Evolutionary conservation across 2,113 vertebrate genomes (phyloP), one percentile per base, ranked within the genome.

Genomic region (Sorex araneus): DNA sequence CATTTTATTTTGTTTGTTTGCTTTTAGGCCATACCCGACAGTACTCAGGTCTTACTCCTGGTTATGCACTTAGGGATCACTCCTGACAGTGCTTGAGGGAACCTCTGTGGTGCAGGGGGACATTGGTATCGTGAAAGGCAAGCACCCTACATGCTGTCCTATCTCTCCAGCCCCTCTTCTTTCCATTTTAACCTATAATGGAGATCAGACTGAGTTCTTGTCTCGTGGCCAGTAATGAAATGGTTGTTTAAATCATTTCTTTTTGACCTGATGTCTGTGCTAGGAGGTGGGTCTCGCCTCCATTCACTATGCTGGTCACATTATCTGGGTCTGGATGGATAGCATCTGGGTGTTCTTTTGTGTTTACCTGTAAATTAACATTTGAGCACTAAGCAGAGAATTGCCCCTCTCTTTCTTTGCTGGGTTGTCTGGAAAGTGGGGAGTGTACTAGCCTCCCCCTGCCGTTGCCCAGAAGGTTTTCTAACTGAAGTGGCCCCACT

Each of bases 181-280:
- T 96, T 94, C 69, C 88, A 2, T 94, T 95, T 77, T 63, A 84
- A 32, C 16, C 7, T 0, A 0, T 69, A 28, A 63, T 75, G 11
- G 2, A 8, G 70, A 45, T 47, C 67, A 81, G 63, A 15, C 60
- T 87, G 43, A 91, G 18, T 90, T 95, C 1, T 90, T 32, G 90
- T 91, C 54, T 70, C 71, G 0, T 27, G 45, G 66, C 60, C 47
- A 95, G 73, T 40, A 89, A 57, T 79, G 78, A 77, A n/a, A 94
- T 27, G 13, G 11, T 54, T 87, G 28, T 93, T 89, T 90, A 86
- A 82, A 32, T 75, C 27, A 23, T 81, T 67, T 78, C 30, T 67
- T 15, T 78, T 73, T 86, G 40, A 45, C 84, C 85, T 81, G 32
- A n/a, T 91, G 47, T 70, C 87, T 64, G 8, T 64, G 63, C 63